These are phyloP conservation scores for Lithosia quadra DNA, from an alignment of 2,888 invertebrate species.

Conservation along the genomic window DNA sequence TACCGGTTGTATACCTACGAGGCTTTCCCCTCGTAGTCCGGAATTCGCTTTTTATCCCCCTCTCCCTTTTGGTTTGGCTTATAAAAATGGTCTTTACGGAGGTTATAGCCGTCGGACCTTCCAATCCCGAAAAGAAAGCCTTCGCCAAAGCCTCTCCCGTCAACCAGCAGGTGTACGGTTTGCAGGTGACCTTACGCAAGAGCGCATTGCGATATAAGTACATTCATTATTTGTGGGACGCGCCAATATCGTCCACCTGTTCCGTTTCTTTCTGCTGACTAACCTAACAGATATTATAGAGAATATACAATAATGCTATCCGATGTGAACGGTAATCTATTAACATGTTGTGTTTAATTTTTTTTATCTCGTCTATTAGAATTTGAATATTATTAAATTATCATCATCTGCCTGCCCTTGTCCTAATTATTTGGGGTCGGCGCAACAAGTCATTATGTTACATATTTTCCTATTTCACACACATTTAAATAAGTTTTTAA, in stretches of 20 bases:
- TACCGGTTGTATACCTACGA: no score
- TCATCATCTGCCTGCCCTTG: not conserved
- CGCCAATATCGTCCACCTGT: not conserved
- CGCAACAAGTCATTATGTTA: not conserved
- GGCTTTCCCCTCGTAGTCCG: no score
- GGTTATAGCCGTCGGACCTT: not conserved
- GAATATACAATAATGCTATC: not conserved
- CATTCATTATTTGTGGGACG: no score
- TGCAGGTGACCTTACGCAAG: not conserved
- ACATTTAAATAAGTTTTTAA: not conserved
- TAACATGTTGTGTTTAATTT: not conserved
- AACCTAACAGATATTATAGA: not conserved
- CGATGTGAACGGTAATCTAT: not conserved
- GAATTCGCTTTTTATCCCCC: no score
- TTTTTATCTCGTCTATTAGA: not conserved
- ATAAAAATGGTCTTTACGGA: no score
- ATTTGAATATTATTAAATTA: not conserved
- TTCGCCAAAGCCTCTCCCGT: not conserved
- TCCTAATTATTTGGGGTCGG: not conserved
- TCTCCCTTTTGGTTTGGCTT: no score
- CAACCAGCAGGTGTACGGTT: not conserved
- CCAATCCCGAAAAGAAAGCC: not conserved
- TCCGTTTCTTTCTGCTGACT: not conserved
- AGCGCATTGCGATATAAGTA: no score
- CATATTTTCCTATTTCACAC: not conserved